These are phyloP conservation scores for Scaptodrosophila latifasciaeformis DNA, from an alignment of 2,888 invertebrate species.

Conservation along the genomic window DNA sequence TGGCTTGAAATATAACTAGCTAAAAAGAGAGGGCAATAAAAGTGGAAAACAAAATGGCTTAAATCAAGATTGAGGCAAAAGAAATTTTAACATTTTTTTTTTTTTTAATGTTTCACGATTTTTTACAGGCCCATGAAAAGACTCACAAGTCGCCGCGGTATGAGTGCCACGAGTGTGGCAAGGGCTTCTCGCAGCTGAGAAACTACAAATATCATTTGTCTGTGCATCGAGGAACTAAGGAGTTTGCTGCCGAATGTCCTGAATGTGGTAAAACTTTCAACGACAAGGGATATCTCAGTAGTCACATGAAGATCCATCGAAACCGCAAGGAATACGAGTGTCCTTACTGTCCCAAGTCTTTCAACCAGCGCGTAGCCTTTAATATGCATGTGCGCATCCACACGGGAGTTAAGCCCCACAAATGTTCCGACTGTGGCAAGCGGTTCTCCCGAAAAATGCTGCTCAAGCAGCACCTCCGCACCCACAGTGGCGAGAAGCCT, in stretches of 20 bases:
- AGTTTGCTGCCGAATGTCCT: constrained; percentile 83
- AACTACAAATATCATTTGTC: constrained; percentile 90
- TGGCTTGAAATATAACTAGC: constrained; percentile 5
- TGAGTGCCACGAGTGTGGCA: constrained; percentile 86
- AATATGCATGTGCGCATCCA: constrained; percentile 91
- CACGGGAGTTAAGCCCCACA: constrained; percentile 87
- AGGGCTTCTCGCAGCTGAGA: constrained; percentile 87
- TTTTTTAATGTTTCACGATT: too few species aligned
- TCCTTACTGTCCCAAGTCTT: constrained; percentile 86
- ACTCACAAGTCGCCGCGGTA: constrained; percentile 76
- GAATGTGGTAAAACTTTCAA: constrained; percentile 90
- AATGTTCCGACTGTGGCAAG: constrained; percentile 85
- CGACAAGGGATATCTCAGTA: constrained; percentile 88
- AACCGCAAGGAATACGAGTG: constrained; percentile 89
- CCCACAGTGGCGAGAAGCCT: constrained; percentile 87
- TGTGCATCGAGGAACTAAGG: constrained; percentile 87
- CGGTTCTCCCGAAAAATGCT: constrained; percentile 91
- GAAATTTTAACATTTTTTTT: constrained; percentile 1
- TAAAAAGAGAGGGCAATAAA: constrained; percentile 38
- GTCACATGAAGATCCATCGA: constrained; percentile 89
- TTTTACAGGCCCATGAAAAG: constrained; percentile 71
- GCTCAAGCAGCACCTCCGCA: constrained; percentile 87
- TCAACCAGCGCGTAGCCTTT: constrained; percentile 90
- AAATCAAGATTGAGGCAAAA: background rate
- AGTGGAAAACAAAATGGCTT: constrained; percentile 56